Evolutionary conservation across 2,797 vertebrate species (phyloP).

Genomic region (Argyrosomus regius): DNA sequence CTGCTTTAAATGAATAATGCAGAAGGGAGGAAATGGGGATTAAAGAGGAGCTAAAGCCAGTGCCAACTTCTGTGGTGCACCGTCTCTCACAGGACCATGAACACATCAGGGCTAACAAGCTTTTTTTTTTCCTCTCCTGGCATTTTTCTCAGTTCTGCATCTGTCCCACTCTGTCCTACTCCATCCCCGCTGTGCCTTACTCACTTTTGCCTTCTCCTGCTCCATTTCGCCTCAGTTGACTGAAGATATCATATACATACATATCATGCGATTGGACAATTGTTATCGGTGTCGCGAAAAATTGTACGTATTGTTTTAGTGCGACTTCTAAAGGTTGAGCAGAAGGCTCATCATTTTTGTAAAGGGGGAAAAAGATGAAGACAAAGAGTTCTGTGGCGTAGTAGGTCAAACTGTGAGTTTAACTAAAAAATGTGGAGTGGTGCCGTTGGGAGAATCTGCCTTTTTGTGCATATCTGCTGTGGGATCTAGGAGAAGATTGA

Average conservation of each 20-base stretch:
- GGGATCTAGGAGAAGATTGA: background rate
- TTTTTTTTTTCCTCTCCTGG: slow-evolving; percentile 43
- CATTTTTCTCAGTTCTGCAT: slow-evolving; percentile 61
- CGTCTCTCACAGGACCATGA: slow-evolving; percentile 67
- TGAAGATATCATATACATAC: slow-evolving; percentile 28
- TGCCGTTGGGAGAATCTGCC: background rate
- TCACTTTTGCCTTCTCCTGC: slow-evolving; percentile 23
- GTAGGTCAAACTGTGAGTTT: background rate
- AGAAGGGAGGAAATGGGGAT: slow-evolving; percentile 76
- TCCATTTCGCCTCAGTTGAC: slow-evolving; percentile 40
- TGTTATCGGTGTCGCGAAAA: slow-evolving; percentile 8
- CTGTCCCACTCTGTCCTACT: slow-evolving; percentile 56
- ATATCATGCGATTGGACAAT: slow-evolving; percentile 1
- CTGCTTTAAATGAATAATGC: slow-evolving; percentile 81
- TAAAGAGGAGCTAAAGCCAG: slow-evolving; percentile 78
- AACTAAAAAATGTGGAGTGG: background rate
- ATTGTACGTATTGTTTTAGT: background rate
- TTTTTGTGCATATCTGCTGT: background rate
- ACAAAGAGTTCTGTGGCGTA: background rate
- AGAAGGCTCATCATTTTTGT: background rate
- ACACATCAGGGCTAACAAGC: slow-evolving; percentile 74
- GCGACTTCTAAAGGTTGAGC: background rate
- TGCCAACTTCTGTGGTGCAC: slow-evolving; percentile 65
- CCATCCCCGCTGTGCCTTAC: slow-evolving; percentile 38
- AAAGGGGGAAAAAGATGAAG: background rate